Conservation (phyloP, 1,140 invertebrate genomes). For the Cryptotermes secundus region DNA sequence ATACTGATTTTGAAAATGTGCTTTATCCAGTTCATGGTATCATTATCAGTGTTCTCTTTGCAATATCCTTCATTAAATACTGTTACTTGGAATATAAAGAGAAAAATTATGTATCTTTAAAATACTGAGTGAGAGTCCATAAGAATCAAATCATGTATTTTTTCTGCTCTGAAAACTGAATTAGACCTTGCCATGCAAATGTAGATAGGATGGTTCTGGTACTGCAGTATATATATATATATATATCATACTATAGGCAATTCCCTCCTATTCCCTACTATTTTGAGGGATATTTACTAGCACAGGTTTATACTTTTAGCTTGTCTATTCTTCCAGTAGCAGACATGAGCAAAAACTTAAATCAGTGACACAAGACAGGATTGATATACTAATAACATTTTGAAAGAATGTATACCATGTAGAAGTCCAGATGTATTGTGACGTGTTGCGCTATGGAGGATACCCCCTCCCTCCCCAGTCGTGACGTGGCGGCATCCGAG, state of each 20-base stretch:
- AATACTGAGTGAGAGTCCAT: neutral
- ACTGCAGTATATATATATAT: neutral
- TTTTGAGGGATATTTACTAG: too few relatives aligned
- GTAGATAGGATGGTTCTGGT: neutral
- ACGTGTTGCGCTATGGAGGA: too few relatives aligned
- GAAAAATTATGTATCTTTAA: neutral
- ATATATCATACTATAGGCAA: neutral
- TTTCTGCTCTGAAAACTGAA: neutral
- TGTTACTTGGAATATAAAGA: neutral
- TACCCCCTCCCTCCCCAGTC: too few relatives aligned
- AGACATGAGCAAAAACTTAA: neutral
- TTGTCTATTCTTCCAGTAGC: neutral
- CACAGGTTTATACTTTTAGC: neutral
- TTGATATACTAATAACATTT: too few relatives aligned
- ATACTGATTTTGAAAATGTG: neutral
- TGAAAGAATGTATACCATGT: too few relatives aligned
- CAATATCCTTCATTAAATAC: neutral
- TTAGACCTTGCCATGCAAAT: too few relatives aligned
- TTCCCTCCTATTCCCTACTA: too few relatives aligned
- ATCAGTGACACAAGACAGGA: too few relatives aligned
- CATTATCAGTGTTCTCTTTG: neutral
- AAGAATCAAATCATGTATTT: neutral
- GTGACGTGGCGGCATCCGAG: too few relatives aligned
- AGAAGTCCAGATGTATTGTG: too few relatives aligned
- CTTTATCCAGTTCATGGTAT: neutral